phyloP scores from a whole-genome alignment of 2,888 invertebrate species.

The Pogonocherus hispidulus region DNA sequence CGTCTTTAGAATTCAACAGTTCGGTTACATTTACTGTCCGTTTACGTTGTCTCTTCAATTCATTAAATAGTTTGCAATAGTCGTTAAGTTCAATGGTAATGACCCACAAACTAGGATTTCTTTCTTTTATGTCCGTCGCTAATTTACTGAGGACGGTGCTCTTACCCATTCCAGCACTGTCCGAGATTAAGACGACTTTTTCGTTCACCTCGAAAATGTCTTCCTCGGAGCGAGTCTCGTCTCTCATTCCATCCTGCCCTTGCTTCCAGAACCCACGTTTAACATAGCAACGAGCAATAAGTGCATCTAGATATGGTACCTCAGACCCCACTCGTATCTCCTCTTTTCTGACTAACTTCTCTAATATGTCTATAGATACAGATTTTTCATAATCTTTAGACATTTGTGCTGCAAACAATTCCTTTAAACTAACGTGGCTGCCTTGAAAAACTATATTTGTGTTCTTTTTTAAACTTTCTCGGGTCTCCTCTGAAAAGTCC shows the following conservation, averaged over 20 bases:
- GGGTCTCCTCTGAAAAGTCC: constrained; percentile 3
- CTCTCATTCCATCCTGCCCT: background rate
- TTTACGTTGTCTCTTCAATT: too few relatives aligned
- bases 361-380: background rate
- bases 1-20: background rate
- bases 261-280: background rate
- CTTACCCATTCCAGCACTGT: constrained; percentile 30
- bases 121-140: background rate
- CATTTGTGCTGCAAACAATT: background rate
- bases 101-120: constrained; percentile 12
- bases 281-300: constrained; percentile 5
- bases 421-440: background rate
- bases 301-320: background rate
- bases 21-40: background rate
- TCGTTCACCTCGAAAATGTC: constrained; percentile 1
- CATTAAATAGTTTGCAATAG: background rate
- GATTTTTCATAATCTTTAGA: background rate
- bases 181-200: constrained; percentile 21
- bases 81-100: constrained; percentile 8
- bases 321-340: background rate
- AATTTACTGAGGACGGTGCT: constrained; percentile 20
- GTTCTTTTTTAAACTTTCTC: background rate
- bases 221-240: background rate
- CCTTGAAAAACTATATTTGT: constrained; percentile 24
- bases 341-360: background rate